A percentile compares a stretch with the other conserved stretches of the same genome.
Conservation (phyloP, 2,113 vertebrate species). For the Phocoena sinus region DNA sequence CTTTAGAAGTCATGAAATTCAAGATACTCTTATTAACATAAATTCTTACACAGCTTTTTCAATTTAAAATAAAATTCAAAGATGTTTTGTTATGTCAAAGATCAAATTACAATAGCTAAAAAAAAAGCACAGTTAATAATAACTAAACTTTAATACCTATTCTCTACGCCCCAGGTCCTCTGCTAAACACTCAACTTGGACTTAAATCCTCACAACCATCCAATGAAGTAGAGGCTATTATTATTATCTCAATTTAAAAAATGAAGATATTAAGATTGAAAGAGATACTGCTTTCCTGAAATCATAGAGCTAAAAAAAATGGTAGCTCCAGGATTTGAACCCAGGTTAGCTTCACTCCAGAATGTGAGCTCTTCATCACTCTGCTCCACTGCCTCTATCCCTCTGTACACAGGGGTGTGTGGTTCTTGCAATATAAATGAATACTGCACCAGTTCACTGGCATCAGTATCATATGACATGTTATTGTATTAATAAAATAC, state of each 20-base stretch:
- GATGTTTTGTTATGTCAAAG: not conserved
- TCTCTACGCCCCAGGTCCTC: not conserved
- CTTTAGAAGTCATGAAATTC: slow-evolving; percentile 34
- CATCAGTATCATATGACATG: not conserved
- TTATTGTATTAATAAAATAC: not conserved
- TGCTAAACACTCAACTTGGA: not conserved
- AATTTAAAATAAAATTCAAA: slow-evolving; percentile 21
- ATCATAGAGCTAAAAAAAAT: not conserved
- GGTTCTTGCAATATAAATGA: not conserved
- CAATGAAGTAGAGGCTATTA: not conserved
- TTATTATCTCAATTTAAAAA: not conserved
- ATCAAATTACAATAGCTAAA: slow-evolving; percentile 5
- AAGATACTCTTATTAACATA: not conserved
- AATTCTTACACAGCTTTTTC: not conserved
- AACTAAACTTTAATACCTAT: not conserved
- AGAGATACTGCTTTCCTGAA: not conserved
- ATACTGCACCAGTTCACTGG: not conserved
- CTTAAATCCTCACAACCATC: not conserved
- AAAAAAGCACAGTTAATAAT: not conserved
- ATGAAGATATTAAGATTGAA: not conserved
- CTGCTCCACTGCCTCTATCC: not conserved
- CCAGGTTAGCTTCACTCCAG: not conserved
- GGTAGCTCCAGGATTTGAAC: not conserved
- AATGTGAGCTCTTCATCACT: not conserved
- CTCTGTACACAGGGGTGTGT: not conserved